phyloP scores from a whole-genome alignment of 2,113 vertebrate genomes.

The Nansenia antarctica region DNA sequence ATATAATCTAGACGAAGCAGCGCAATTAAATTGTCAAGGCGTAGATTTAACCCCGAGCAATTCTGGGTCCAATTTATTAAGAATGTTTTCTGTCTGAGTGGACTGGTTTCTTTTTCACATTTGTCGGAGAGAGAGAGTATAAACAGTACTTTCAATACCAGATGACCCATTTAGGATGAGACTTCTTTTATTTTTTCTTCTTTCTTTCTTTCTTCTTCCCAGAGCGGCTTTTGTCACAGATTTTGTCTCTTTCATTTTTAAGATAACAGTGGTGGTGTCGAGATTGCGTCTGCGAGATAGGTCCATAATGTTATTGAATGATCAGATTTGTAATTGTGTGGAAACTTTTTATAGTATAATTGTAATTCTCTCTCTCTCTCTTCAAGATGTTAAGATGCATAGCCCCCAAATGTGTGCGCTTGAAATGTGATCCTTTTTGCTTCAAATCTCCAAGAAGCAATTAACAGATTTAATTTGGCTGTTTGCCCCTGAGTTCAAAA shows the following conservation, averaged over 20 bases:
- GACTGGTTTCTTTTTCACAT: conserved; percentile 30
- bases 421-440: conserved; percentile 51
- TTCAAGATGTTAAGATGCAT: conserved; percentile 43
- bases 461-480: conserved; percentile 64
- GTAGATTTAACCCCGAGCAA: conserved; percentile 50
- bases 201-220: conserved; percentile 19
- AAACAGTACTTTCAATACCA: conserved; percentile 61
- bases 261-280: conserved; percentile 33
- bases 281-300: conserved; percentile 38
- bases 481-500: conserved; percentile 52
- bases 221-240: conserved; percentile 33
- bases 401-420: conserved; percentile 31
- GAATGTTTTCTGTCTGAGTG: conserved; percentile 50
- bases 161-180: conserved; percentile 60
- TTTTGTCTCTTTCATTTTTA: conserved; percentile 32
- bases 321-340: conserved; percentile 33
- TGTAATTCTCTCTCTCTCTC: conserved; percentile 22
- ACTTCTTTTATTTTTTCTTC: conserved; percentile 39
- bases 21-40: conserved; percentile 65
- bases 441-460: conserved; percentile 54
- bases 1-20: conserved; percentile 29
- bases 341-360: conserved; percentile 38
- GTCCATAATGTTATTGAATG: conserved; percentile 39
- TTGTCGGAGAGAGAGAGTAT: conserved; percentile 38
- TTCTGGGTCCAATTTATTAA: conserved; percentile 54